phyloP scores from a whole-genome alignment of 2,113 vertebrate species.

The Formicarius rufipectus region DNA sequence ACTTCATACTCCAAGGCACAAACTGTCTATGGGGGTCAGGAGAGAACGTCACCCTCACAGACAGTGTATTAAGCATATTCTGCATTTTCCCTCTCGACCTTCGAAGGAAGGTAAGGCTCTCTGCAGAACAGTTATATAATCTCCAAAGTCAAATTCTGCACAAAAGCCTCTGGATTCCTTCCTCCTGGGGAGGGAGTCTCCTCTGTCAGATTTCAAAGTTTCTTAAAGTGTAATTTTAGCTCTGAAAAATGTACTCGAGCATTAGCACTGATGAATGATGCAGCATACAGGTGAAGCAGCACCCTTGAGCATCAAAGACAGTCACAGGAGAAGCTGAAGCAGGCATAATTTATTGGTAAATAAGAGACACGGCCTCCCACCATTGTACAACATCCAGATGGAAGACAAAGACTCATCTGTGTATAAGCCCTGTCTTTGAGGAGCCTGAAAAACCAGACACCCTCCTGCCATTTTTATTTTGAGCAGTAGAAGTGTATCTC shows the following conservation, averaged over 20 bases:
- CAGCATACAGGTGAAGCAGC: slow-evolving; percentile 45
- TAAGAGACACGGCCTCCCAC: not conserved
- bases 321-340: slow-evolving; percentile 24
- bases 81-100: slow-evolving; percentile 35
- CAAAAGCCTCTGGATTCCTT: not conserved
- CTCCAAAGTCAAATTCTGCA: not conserved
- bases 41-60: slow-evolving; percentile 15
- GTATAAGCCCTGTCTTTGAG: not conserved
- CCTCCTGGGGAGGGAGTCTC: not conserved
- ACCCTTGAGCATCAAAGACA: slow-evolving; percentile 8
- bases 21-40: slow-evolving; percentile 26
- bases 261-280: slow-evolving; percentile 18
- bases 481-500: not conserved
- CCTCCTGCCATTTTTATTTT: not conserved
- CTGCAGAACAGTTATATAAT: not conserved
- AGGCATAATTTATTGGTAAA: slow-evolving; percentile 1
- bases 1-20: slow-evolving; percentile 49
- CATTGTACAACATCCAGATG: not conserved
- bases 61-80: slow-evolving; percentile 38
- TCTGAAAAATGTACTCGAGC: slow-evolving; percentile 26
- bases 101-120: not conserved
- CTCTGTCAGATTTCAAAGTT: not conserved
- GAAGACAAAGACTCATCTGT: not conserved
- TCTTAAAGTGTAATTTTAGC: not conserved
- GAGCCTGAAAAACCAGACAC: not conserved